These are phyloP conservation scores for Temnothorax ravouxi DNA, from an alignment of 2,888 invertebrate genomes.

Conservation along the genomic window DNA sequence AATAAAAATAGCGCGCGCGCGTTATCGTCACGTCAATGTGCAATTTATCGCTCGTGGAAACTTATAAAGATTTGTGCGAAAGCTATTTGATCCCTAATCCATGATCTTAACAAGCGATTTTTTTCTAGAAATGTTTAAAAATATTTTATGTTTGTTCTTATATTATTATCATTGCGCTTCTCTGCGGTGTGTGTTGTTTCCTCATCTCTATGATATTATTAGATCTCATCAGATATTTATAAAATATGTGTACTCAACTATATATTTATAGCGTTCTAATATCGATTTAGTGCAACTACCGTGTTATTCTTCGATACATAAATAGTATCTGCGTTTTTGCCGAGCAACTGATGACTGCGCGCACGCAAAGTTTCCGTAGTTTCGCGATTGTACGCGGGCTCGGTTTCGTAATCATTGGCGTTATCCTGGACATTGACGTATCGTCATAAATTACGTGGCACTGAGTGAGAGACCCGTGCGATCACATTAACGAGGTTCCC, in stretches of 20 bases:
- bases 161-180: not conserved
- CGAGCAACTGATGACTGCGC: not conserved
- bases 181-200: not conserved
- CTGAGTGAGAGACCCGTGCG: conserved; percentile 36
- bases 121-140: not conserved
- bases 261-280: conserved; percentile 5
- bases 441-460: conserved; percentile 63
- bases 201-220: not conserved
- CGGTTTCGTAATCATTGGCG: conserved; percentile 49
- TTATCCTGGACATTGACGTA: conserved; percentile 55
- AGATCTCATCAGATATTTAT: not conserved
- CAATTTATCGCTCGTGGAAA: conserved; percentile 18
- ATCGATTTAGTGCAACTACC: not conserved
- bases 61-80: conserved; percentile 2
- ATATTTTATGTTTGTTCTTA: not conserved
- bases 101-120: not conserved
- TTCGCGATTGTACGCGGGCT: not conserved
- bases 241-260: not conserved
- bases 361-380: conserved; percentile 42
- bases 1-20: conserved; percentile 21
- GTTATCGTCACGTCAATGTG: conserved; percentile 4
- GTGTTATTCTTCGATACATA: not conserved
- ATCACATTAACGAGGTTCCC: conserved; percentile 61
- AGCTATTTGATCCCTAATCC: not conserved
- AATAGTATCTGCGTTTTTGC: not conserved